Evolutionary conservation across 1,140 invertebrate species (phyloP).

Genomic region (Drosophila nikananu): DNA sequence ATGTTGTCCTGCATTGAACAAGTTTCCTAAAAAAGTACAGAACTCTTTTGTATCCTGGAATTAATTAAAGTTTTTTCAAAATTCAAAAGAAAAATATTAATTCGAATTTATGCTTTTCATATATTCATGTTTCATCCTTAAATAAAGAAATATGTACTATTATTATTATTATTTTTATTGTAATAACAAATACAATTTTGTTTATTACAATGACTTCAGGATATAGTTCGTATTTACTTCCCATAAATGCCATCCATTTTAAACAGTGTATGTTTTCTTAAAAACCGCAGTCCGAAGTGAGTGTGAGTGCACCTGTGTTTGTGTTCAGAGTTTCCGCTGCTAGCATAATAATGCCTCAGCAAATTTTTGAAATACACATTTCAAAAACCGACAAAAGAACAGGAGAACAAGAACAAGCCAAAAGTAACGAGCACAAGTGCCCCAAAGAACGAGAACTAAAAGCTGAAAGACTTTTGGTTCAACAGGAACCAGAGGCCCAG

Average conservation of each 20-base stretch:
- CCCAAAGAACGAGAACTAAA: constrained; percentile 37
- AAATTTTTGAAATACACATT: constrained; percentile 73
- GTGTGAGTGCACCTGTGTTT: constrained; percentile 41
- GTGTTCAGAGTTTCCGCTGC: constrained; percentile 76
- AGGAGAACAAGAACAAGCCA: constrained; percentile 66
- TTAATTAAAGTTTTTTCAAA: neutral
- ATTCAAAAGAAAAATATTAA: too few relatives aligned
- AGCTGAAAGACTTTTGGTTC: constrained; percentile 25
- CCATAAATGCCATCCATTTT: neutral
- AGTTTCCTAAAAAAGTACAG: neutral
- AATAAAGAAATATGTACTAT: too few relatives aligned
- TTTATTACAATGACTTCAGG: neutral
- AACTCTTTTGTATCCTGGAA: neutral
- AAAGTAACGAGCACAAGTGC: constrained; percentile 71
- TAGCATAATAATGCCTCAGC: constrained; percentile 56
- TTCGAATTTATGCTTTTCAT: neutral
- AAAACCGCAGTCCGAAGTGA: neutral
- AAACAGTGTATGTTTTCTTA: neutral
- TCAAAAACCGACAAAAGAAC: constrained; percentile 69
- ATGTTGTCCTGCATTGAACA: neutral
- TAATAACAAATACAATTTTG: too few relatives aligned
- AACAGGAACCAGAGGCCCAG: constrained; percentile 59
- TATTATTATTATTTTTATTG: too few relatives aligned
- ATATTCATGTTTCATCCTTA: too few relatives aligned
- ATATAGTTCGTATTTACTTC: neutral